Evolutionary conservation across 2,113 vertebrate species (phyloP).

Genomic region (Caretta caretta): DNA sequence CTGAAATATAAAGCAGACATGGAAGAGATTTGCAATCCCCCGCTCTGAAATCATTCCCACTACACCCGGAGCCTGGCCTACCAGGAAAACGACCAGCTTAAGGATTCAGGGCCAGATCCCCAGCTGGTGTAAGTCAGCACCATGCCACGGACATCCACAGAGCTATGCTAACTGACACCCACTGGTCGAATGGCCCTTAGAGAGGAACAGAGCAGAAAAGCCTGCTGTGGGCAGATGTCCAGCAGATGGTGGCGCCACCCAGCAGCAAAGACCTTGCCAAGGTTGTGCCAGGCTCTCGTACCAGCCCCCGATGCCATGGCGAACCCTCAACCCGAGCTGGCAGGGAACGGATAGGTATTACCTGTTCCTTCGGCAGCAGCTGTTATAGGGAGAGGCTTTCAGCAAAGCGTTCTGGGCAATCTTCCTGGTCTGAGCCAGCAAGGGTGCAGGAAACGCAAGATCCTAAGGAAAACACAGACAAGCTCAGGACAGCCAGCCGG

Average conservation of each 20-base stretch:
- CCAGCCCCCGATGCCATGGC: not conserved
- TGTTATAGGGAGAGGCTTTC: constrained; percentile 87
- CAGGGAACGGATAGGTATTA: not conserved
- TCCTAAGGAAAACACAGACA: constrained; percentile 47
- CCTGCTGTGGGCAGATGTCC: not conserved
- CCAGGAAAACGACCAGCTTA: not conserved
- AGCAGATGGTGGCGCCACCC: not conserved
- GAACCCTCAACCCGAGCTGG: rapidly evolving
- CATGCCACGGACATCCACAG: not conserved
- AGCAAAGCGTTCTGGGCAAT: constrained; percentile 88
- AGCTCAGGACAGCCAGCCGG: not conserved
- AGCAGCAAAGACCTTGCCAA: not conserved
- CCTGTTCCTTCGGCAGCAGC: constrained; percentile 86
- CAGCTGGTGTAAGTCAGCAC: not conserved
- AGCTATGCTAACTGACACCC: not conserved
- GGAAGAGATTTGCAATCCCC: not conserved
- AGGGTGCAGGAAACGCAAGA: constrained; percentile 81
- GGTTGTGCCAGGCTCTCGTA: not conserved
- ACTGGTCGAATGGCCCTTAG: not conserved
- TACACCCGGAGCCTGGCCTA: not conserved
- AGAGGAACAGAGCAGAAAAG: not conserved
- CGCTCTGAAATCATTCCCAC: not conserved
- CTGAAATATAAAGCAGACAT: not conserved
- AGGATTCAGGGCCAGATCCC: not conserved
- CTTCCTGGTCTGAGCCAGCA: constrained; percentile 83